These are phyloP conservation scores for Mythimna loreyi DNA, from an alignment of 2,888 invertebrate species.

Conservation along the genomic window DNA sequence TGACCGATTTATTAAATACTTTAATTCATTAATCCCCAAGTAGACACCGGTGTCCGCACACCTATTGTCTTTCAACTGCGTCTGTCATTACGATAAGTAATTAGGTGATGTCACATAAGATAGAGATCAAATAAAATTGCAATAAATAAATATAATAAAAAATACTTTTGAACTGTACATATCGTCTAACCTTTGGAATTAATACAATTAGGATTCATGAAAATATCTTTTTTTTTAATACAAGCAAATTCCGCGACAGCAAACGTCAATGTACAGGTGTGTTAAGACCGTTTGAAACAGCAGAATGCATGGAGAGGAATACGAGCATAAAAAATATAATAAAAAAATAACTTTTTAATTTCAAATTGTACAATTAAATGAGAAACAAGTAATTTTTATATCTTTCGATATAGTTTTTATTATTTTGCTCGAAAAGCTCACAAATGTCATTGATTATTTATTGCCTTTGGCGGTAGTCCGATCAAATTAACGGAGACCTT, in stretches of 20 bases:
- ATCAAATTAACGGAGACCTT: slow-evolving; percentile 46
- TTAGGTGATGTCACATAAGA: too few relatives aligned
- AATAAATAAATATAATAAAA: background rate
- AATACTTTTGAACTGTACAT: background rate
- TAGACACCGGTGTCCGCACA: too few relatives aligned
- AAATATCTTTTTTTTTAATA: slow-evolving; percentile 21
- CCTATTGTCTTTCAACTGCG: too few relatives aligned
- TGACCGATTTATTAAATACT: too few relatives aligned
- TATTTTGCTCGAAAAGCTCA: slow-evolving; percentile 21
- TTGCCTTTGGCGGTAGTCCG: slow-evolving; percentile 51
- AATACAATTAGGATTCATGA: slow-evolving; percentile 18
- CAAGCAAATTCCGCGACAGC: slow-evolving; percentile 50
- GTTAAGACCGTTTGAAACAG: slow-evolving; percentile 59
- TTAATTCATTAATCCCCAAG: too few relatives aligned
- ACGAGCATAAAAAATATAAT: background rate
- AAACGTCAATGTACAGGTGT: slow-evolving; percentile 71
- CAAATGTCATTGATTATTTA: slow-evolving; percentile 44
- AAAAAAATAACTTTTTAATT: background rate
- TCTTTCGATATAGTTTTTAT: slow-evolving; percentile 14
- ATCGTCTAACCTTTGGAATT: slow-evolving; percentile 15
- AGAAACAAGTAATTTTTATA: slow-evolving; percentile 4
- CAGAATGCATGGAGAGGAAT: slow-evolving; percentile 16
- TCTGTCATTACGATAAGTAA: too few relatives aligned
- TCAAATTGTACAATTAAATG: background rate
- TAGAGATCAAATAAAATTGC: too few relatives aligned